A percentile compares a stretch with the other conserved stretches of the same genome.
Evolutionary conservation across 2,888 invertebrate genomes (phyloP).

Genomic region (Ryuthela nishihirai): DNA sequence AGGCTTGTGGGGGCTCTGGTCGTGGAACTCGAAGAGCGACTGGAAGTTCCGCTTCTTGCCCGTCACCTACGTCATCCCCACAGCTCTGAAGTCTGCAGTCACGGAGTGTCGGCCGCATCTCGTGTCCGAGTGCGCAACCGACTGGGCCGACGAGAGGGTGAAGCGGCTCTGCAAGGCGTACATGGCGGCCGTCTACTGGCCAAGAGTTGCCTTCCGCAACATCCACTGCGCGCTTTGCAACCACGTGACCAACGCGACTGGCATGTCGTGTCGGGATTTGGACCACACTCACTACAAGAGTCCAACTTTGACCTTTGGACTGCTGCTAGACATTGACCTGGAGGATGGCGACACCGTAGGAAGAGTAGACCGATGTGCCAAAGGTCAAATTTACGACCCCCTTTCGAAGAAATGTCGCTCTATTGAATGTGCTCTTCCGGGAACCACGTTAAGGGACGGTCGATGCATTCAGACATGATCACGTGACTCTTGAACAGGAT

Average conservation of each 20-base stretch:
- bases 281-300: slow-evolving; percentile 3
- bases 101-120: slow-evolving; percentile 14
- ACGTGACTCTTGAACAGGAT: no score
- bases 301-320: slow-evolving; percentile 16
- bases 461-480: slow-evolving; percentile 18
- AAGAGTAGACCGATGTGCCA: slow-evolving; percentile 3
- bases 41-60: slow-evolving; percentile 23
- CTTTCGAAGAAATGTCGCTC: slow-evolving; percentile 26
- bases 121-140: slow-evolving; percentile 49
- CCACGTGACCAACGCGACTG: slow-evolving; percentile 42
- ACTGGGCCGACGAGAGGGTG: slow-evolving; percentile 50
- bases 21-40: slow-evolving; percentile 10
- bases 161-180: slow-evolving; percentile 50
- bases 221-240: slow-evolving; percentile 55
- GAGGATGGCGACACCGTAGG: slow-evolving; percentile 19
- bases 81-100: not conserved
- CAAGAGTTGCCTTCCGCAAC: slow-evolving; percentile 49
- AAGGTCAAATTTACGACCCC: slow-evolving; percentile 18
- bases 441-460: slow-evolving; percentile 13
- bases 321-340: slow-evolving; percentile 18
- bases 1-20: slow-evolving; percentile 26
- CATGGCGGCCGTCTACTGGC: slow-evolving; percentile 51
- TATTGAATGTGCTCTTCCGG: slow-evolving; percentile 26
- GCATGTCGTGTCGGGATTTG: slow-evolving; percentile 17
- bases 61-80: slow-evolving; percentile 8